Conservation (phyloP, 2,888 invertebrate genomes). For the Acronicta psi region DNA sequence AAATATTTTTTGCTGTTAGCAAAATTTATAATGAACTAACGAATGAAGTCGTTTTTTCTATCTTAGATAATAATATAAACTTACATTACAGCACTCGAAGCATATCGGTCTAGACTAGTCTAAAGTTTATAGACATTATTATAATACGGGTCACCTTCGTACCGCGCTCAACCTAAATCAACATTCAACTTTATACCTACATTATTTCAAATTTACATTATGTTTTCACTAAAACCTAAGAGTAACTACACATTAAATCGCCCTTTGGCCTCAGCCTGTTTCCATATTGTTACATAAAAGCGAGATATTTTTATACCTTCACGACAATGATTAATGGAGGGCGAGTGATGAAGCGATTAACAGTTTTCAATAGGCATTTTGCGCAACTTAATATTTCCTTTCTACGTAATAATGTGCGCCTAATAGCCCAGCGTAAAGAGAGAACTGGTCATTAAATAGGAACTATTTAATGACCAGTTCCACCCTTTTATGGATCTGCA, state of each 20-base stretch:
- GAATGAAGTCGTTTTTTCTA: conserved; percentile 22
- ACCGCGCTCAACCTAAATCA: conserved; percentile 41
- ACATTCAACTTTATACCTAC: conserved; percentile 34
- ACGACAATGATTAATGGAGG: conserved; percentile 43
- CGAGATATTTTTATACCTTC: conserved; percentile 40
- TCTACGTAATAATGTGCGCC: conserved; percentile 21
- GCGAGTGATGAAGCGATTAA: conserved; percentile 48
- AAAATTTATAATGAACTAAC: conserved; percentile 18
- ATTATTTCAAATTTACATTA: conserved; percentile 41
- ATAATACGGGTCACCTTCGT: conserved; percentile 48
- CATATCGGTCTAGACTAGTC: conserved; percentile 38
- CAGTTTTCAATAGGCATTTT: conserved; percentile 39
- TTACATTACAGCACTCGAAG: conserved; percentile 19
- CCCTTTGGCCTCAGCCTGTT: conserved; percentile 17
- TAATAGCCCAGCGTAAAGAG: conserved; percentile 14
- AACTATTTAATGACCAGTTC: background rate
- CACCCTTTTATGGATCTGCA: no score
- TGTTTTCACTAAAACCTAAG: conserved; percentile 41
- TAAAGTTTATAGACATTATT: conserved; percentile 37
- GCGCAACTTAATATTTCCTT: conserved; percentile 40
- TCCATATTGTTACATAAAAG: conserved; percentile 41
- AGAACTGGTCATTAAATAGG: background rate
- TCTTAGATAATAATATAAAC: conserved; percentile 20
- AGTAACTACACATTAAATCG: conserved; percentile 35
- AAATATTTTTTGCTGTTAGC: background rate